Percentiles rank a stretch among this genome's conserved stretches.
phyloP scores from a whole-genome alignment of 2,113 vertebrate genomes.

The Oreochromis spilurus region DNA sequence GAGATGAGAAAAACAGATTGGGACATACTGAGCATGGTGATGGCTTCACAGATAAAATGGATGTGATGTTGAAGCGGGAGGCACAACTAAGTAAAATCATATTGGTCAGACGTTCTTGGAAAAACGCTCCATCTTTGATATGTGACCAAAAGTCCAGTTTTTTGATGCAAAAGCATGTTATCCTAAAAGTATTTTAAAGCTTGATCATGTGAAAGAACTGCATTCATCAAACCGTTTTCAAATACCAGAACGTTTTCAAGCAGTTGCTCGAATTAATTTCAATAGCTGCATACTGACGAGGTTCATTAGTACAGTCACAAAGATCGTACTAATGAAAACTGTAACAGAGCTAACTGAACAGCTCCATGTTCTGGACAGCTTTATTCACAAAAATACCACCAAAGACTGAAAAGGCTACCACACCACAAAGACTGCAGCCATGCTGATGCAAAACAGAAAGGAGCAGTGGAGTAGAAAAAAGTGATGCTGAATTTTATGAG shows the following conservation, averaged over 20 bases:
- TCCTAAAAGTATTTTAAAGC: neutral
- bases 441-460: neutral
- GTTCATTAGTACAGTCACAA: neutral
- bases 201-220: neutral
- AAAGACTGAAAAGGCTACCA: no score
- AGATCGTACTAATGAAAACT: accelerated
- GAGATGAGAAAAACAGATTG: slow-evolving; percentile 52
- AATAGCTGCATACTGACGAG: neutral
- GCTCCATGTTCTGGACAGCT: accelerated
- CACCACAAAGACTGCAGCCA: neutral
- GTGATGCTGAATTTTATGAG: neutral
- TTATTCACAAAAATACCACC: neutral
- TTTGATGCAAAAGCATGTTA: neutral
- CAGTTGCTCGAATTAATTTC: neutral
- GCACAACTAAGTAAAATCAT: neutral
- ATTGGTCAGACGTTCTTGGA: neutral
- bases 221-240: neutral
- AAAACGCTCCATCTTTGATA: neutral
- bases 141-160: neutral
- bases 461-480: neutral
- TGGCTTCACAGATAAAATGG: slow-evolving; percentile 6
- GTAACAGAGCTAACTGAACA: neutral
- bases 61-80: neutral
- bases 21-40: neutral
- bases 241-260: neutral